Evolutionary conservation across 2,113 vertebrate species (phyloP).

Genomic region (Perca schrenkii): DNA sequence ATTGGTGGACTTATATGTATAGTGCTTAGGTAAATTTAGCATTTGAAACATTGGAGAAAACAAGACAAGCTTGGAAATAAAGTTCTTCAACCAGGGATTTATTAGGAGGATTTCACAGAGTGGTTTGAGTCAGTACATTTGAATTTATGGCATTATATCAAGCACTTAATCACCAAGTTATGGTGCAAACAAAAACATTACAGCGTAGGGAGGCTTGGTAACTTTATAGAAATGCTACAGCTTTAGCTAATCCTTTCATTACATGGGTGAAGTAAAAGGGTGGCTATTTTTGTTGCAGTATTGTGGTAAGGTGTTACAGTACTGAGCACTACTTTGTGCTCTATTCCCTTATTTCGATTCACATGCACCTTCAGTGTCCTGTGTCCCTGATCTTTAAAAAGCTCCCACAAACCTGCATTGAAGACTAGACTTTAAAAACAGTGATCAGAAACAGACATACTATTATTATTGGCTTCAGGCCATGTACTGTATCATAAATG

Average conservation of each 20-base stretch:
- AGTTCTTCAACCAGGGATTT: slow-evolving; percentile 7
- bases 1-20: background rate
- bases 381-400: background rate
- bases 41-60: background rate
- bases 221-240: slow-evolving; percentile 14
- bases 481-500: background rate
- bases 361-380: slow-evolving; percentile 26
- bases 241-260: background rate
- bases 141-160: slow-evolving; percentile 10
- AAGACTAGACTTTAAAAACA: background rate
- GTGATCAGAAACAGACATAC: background rate
- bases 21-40: background rate
- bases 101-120: slow-evolving; percentile 36
- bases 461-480: background rate
- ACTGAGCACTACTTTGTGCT: background rate
- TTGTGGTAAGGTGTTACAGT: background rate
- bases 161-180: slow-evolving; percentile 14
- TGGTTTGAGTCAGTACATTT: slow-evolving; percentile 14
- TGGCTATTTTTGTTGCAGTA: slow-evolving; percentile 9
- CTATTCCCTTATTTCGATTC: slow-evolving; percentile 1
- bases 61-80: background rate
- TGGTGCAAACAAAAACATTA: slow-evolving; percentile 11
- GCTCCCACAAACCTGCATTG: background rate
- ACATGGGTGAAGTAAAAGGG: background rate
- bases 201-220: background rate